Evolutionary conservation across 2,888 invertebrate species (phyloP), one percentile per base, ranked within the genome.

Genomic region (Rhodophaea formosa): DNA sequence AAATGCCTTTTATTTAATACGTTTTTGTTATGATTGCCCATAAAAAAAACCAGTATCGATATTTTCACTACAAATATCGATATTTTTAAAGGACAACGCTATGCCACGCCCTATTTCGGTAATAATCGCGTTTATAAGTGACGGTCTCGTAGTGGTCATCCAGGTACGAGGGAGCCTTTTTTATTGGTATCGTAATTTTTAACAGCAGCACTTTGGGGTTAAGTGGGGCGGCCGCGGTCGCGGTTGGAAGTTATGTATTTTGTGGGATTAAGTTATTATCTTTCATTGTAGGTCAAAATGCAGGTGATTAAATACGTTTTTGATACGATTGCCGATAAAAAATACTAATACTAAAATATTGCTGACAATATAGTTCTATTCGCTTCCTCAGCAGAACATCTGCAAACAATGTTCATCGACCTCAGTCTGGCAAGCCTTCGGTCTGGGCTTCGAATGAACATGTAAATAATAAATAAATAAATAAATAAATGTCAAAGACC

Each of bases 71-170:
- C 2, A 23, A 23, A 12, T 39, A 39, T 39, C 39, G 39, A 39
- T 12, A 39, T n/a, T 39, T 39, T 12, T 12, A 39, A 39, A n/a
- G 12, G 0, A 12, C 47, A 47, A 14, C 30, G 14, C 30, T 47
- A 47, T 30, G 29, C 59, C 59, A 57, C 59, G 61, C 54, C 56
- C 49, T 53, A 49, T 59, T 63, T 70, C 71, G 66, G 69, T 66
- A 67, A 71, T 81, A 78, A 79, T 79, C 73, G 67, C 69, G 66
- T 78, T 78, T 73, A 66, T 66, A 70, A 69, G 71, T 68, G 74
- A 71, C 75, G 12, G 35, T 32, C 53, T 10, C 39, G 5, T n/a
- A 10, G 12, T 5, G 39, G 10, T 29, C 23, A 32, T n/a, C 55
- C 16, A 42, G 32, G 17, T 42, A 35, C 15, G 51, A 16, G 43